Evolutionary conservation across 2,888 invertebrate species (phyloP), one percentile per base, ranked within the genome.

Genomic region (Synergus japonicus): DNA sequence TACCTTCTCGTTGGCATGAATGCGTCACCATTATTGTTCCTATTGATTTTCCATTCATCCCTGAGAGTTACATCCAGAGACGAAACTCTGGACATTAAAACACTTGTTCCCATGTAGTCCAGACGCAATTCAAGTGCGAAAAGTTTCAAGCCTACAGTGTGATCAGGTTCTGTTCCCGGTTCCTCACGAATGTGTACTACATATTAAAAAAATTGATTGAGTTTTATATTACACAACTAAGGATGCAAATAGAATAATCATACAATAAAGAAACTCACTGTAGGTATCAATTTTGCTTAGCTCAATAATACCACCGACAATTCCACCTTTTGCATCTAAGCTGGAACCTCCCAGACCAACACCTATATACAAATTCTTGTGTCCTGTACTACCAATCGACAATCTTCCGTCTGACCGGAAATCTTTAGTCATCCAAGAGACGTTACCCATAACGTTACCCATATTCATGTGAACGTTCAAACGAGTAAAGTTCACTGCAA

Each of bases 391-490:
- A 87, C 98, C 98, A 88, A 98, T 98, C 82, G 97, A 97, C 41
- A 99, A 93, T 49, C 98, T 95, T 0, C 98, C 98, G 89, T 98
- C 97, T 78, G 97, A 97, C 90, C 96, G 95, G 91, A 98, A 97
- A 91, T 97, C 97, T 90, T 97, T 96, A 10, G 97, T 97, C 91
- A 97, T 94, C 98, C 98, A 98, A 95, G 95, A 95, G 80, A 99
- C 98, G 91, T 98, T 98, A 15, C 99, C 99, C 98, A 99, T 99
- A 0, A 99, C 98, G 90, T 99, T 99, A 64, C 99, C 98, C 98
- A 99, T 99, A 92, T 99, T 99, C 96, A 99, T 99, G 90, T 98
- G 97, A 12, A 99, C 97, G 92, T 99, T 98, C 77, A 99, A 94
- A 88, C 97, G 96, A 67, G 98, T 98, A 92, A 99, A 98, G 93